Conservation (phyloP, 1,140 invertebrate genomes). For the Diuraphis noxia region DNA sequence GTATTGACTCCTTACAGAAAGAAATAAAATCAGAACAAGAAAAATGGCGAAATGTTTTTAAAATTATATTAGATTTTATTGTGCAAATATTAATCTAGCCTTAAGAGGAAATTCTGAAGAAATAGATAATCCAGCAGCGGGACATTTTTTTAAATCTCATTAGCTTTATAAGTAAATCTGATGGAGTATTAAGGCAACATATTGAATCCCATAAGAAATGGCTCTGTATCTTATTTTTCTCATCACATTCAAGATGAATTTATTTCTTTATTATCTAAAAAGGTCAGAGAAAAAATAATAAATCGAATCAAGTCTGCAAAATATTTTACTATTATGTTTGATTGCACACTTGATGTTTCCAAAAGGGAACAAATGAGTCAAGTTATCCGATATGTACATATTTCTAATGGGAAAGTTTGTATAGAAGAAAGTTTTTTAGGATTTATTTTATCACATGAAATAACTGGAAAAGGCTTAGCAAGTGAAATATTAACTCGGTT, state of each 20-base stretch:
- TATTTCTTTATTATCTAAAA: constrained; percentile 19
- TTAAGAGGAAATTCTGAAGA: background rate
- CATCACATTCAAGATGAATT: constrained; percentile 18
- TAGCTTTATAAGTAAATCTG: background rate
- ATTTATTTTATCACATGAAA: background rate
- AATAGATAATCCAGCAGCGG: background rate
- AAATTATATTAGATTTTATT: background rate
- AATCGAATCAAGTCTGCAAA: background rate
- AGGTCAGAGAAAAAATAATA: background rate
- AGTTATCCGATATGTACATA: background rate
- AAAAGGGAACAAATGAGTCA: constrained; percentile 54
- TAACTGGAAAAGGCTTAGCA: background rate
- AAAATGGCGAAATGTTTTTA: constrained; percentile 1
- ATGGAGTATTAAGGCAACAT: background rate
- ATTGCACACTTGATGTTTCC: constrained; percentile 49
- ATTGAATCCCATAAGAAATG: constrained; percentile 23
- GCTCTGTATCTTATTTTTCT: background rate
- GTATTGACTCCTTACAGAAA: background rate
- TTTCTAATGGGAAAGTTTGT: background rate
- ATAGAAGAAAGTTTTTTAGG: constrained; percentile 13
- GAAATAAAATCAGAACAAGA: constrained; percentile 3
- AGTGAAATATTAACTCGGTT: background rate
- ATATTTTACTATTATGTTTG: background rate
- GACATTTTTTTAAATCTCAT: background rate
- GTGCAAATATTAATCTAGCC: constrained; percentile 8